These are phyloP conservation scores for Drosophila longiperda DNA, from an alignment of 2,888 invertebrate genomes.

Conservation along the genomic window DNA sequence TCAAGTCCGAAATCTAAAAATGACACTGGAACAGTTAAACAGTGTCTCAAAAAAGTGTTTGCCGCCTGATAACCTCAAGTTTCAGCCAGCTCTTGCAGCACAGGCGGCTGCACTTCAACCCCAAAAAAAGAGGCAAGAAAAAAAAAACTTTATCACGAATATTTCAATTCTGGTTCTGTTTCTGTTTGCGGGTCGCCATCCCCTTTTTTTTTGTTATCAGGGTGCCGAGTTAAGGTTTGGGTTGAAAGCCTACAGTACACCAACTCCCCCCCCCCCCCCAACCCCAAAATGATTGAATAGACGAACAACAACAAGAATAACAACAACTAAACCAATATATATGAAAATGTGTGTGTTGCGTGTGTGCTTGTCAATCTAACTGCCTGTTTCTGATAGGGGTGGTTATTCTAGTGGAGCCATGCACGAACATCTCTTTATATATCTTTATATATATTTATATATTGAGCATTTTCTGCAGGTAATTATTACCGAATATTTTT, in stretches of 20 bases:
- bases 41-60: conserved; percentile 11
- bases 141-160: conserved; percentile 49
- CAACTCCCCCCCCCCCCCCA: not conserved
- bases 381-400: conserved; percentile 36
- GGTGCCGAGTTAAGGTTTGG: conserved; percentile 23
- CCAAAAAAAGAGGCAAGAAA: conserved; percentile 12
- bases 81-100: conserved; percentile 22
- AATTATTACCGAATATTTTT: conserved; percentile 31
- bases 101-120: conserved; percentile 54
- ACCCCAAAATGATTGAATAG: conserved; percentile 43
- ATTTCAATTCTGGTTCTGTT: conserved; percentile 15
- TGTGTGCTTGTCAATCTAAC: conserved; percentile 31
- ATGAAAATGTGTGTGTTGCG: conserved; percentile 3
- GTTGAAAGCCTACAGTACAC: conserved; percentile 20
- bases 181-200: conserved; percentile 30
- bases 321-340: conserved; percentile 39
- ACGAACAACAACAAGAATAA: conserved; percentile 16
- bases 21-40: conserved; percentile 14
- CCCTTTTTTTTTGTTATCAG: conserved; percentile 31
- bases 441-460: not conserved
- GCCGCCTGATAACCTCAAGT: conserved; percentile 32
- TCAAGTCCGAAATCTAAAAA: conserved; percentile 30
- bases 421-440: not conserved
- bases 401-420: conserved; percentile 27
- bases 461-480: conserved; percentile 21